Evolutionary conservation across 1,140 invertebrate genomes (phyloP), one percentile per base, ranked within the genome.

Genomic region (Drosophila simulans): DNA sequence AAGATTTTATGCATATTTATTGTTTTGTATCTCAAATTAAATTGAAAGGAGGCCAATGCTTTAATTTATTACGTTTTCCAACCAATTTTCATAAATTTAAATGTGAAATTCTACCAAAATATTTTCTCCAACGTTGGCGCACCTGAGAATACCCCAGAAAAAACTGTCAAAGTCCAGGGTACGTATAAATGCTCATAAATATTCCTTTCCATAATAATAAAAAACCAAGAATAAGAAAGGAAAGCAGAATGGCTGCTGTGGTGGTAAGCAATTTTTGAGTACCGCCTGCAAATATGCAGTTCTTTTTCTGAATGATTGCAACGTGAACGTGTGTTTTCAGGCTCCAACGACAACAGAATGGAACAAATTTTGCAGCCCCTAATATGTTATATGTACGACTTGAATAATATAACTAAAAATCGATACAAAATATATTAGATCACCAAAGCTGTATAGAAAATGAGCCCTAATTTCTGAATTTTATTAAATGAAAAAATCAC

Each of bases 231-330:
- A 20, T 17, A 34, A 42, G 35, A 48, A 43, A 46, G 12, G 0
- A 51, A 46, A 39, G 39, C 34, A 39, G 39, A 52, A 53, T 51
- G 39, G 59, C 10, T 43, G 43, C 22, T 46, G 12, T 51, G 31
- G 45, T 39, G 69, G 58, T 60, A 42, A 63, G 71, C 72, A 60
- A 77, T 77, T 77, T 76, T 69, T 51, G 55, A 69, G 63, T 60
- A 56, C 43, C 62, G 73, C 51, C 62, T 49, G 51, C 17, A 68
- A 77, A 27, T 53, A 70, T 71, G 64, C 65, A 43, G 22, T 31
- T 52, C 45, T 59, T 70, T 72, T 69, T 37, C 42, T 35, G 22
- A 17, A 46, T 12, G 17, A 48, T 37, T 35, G 37, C 31, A 11
- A 37, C 59, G 11, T 45, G 10, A 66, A 43, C 53, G 39, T 17